Conservation (phyloP, 2,888 invertebrate genomes). For the Phania funesta region DNA sequence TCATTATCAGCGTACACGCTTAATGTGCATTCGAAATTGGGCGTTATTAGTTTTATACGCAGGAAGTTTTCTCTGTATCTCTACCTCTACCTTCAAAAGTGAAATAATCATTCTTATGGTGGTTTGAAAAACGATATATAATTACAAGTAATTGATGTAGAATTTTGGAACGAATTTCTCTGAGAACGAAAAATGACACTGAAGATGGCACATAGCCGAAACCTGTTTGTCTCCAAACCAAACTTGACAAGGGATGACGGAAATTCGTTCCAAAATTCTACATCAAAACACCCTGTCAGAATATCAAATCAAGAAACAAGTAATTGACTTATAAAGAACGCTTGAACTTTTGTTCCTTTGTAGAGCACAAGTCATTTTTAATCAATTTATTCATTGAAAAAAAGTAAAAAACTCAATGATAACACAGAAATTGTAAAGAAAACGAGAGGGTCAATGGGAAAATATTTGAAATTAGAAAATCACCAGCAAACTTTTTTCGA, state of each 20-base stretch:
- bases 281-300: no score
- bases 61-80: slow-evolving; percentile 3
- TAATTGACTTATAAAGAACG: slow-evolving; percentile 32
- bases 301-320: no score
- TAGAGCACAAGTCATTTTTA: neutral
- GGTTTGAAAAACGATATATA: neutral
- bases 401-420: no score
- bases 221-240: no score
- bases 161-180: no score
- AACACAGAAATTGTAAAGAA: no score
- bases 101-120: neutral
- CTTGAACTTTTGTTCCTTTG: neutral
- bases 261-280: no score
- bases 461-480: neutral
- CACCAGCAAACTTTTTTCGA: neutral
- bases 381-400: slow-evolving; percentile 40
- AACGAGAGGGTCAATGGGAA: no score
- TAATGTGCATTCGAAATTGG: slow-evolving; percentile 49
- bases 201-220: no score
- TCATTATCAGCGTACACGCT: slow-evolving; percentile 43
- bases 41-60: slow-evolving; percentile 39
- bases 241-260: no score
- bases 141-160: no score
- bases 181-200: no score
- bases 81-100: neutral